Conservation (phyloP, 1,140 invertebrate genomes). For the Chrysomallon squamiferum region DNA sequence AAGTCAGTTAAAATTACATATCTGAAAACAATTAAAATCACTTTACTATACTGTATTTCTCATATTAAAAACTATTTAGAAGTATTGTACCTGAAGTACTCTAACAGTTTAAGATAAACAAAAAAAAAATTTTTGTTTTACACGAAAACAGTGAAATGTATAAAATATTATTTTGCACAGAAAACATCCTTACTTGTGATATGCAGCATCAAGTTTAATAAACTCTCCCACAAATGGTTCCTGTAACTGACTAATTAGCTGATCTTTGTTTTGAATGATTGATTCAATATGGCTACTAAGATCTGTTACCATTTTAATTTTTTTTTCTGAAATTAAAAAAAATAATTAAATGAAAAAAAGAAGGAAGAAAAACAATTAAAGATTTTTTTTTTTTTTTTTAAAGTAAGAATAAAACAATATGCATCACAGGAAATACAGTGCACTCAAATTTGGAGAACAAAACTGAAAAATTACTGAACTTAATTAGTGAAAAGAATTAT, state of each 20-base stretch:
- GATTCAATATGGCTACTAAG: constrained; percentile 42
- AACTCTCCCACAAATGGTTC: constrained; percentile 50
- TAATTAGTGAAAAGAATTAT: not conserved
- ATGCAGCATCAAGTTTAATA: constrained; percentile 49
- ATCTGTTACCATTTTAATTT: constrained; percentile 32
- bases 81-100: no score
- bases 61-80: no score
- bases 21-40: constrained; percentile 27
- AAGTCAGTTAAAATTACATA: no score
- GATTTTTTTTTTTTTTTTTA: not conserved
- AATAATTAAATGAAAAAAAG: not conserved
- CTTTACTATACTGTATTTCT: no score
- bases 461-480: not conserved
- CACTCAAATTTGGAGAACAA: not conserved
- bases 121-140: no score
- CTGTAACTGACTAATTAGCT: constrained; percentile 40
- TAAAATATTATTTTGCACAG: no score
- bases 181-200: constrained; percentile 45
- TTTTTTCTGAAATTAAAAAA: constrained; percentile 31
- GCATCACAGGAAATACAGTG: not conserved
- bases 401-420: not conserved
- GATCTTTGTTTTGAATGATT: constrained; percentile 44
- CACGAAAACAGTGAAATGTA: no score
- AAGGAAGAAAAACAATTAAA: not conserved
- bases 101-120: no score